A percentile compares a stretch with the other conserved stretches of the same genome.
Evolutionary conservation across 2,797 vertebrate species (phyloP).

Genomic region (Poecilia velifera): DNA sequence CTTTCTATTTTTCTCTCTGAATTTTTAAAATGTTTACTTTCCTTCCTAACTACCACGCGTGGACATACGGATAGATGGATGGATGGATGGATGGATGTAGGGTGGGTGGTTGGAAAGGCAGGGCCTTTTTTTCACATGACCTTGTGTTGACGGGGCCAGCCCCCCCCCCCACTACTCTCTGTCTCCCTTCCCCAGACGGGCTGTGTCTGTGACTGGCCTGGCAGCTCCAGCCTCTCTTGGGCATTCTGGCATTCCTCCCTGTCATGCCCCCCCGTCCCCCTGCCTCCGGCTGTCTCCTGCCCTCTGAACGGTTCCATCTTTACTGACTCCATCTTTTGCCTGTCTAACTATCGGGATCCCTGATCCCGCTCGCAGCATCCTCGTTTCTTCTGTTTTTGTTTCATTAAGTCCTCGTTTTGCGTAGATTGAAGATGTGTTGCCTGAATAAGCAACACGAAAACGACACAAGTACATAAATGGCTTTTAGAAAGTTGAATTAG

Average conservation of each 20-base stretch:
- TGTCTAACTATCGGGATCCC: slow-evolving; percentile 34
- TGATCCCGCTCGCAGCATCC: slow-evolving; percentile 17
- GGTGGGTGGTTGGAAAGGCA: slow-evolving; percentile 55
- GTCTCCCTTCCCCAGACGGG: slow-evolving; percentile 81
- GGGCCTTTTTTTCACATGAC: slow-evolving; percentile 89
- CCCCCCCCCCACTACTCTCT: slow-evolving; percentile 38
- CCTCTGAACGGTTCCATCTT: slow-evolving; percentile 72
- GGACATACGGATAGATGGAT: slow-evolving; percentile 76
- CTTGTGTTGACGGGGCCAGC: slow-evolving; percentile 84
- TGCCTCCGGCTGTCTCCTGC: slow-evolving; percentile 70
- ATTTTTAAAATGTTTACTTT: slow-evolving; percentile 73
- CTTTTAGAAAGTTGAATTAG: not conserved
- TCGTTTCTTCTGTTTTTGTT: not conserved
- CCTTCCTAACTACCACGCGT: slow-evolving; percentile 73
- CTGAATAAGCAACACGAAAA: slow-evolving; percentile 10
- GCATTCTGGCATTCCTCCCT: slow-evolving; percentile 89
- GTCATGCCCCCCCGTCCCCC: slow-evolving; percentile 61
- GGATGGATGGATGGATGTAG: slow-evolving; percentile 51
- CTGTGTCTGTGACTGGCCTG: slow-evolving; percentile 84
- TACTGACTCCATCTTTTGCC: slow-evolving; percentile 51
- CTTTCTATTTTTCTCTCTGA: not conserved
- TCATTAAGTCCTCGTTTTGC: not conserved
- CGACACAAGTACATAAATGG: not conserved
- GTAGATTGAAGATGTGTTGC: not conserved
- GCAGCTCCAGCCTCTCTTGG: slow-evolving; percentile 86